Base-by-base conservation (phyloP, 2,113 vertebrate species). In the Archocentrus centrarchus region DNA sequence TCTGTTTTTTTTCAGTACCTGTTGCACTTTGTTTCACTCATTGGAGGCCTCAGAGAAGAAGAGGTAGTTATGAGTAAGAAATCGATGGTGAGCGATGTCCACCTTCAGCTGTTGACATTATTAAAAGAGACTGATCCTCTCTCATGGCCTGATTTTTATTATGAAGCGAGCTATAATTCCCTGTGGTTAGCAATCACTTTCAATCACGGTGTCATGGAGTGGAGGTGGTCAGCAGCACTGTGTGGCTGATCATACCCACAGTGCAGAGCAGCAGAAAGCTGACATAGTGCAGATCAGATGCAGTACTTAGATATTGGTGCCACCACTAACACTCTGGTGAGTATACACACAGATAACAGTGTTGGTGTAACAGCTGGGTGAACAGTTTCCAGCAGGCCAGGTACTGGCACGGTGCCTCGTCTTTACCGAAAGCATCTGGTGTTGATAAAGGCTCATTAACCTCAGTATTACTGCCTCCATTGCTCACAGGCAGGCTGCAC, bases 401-500 rank as follows among this genome's bases (percentile, higher is more conserved):
- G 75, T 66, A 41, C 17, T 89, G 80, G 85, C 66, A 35, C 27
- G 9, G 17, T 6, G 79, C 77, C 59, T 11, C 7, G n/a, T 59
- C 50, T 80, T 80, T 24, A 82, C 4, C 61, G 47, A 80, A 59
- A 86, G 76, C 86, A 87, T 76, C 80, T 86, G 86, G 75, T 83
- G 82, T 83, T 63, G 61, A 32, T 79, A 60, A 78, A 78, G 68
- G 27, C 55, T 76, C 35, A 85, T 89, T 87, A 75, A 86, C 53
- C 76, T 77, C 66, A 24, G 35, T 7, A 63, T 11, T 30, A 64
- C n/a, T 63, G 18, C 30, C 50, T 50, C 14, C 30, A 32, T 60
- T 59, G 68, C 53, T 47, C 39, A 35, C 44, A 73, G 15, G 60
- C n/a, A 32, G 24, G 27, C 32, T 24, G 32, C 61, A 35, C 44